Conservation (phyloP, 2,797 vertebrate genomes). For the Lutjanus argentimaculatus region DNA sequence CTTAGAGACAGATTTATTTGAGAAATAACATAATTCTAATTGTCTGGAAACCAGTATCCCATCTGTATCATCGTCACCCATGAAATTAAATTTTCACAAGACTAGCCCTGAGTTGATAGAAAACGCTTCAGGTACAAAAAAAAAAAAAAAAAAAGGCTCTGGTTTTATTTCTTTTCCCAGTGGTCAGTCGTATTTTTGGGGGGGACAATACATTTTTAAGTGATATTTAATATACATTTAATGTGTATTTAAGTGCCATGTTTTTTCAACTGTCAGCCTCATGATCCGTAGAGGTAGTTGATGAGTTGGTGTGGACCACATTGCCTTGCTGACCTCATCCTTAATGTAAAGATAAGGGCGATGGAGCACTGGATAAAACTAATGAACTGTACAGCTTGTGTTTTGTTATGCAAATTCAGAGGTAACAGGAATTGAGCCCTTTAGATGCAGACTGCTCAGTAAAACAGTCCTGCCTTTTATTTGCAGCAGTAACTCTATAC, state of each 20-base stretch:
- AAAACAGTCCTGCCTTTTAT: conserved; percentile 3
- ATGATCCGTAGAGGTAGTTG: not conserved
- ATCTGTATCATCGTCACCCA: conserved; percentile 68
- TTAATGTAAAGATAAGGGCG: not conserved
- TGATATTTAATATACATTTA: conserved; percentile 2
- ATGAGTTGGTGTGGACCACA: not conserved
- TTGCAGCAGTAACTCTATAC: conserved; percentile 16
- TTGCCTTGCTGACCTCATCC: not conserved
- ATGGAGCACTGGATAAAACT: conserved; percentile 4
- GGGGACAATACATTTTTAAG: not conserved
- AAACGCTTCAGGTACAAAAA: conserved; percentile 61
- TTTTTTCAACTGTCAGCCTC: conserved; percentile 4
- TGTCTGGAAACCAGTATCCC: conserved; percentile 64
- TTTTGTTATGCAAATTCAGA: conserved; percentile 7
- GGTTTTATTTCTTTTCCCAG: conserved; percentile 30
- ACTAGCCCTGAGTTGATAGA: conserved; percentile 62
- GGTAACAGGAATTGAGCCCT: conserved; percentile 8
- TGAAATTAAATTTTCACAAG: conserved; percentile 81
- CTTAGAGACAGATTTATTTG: conserved; percentile 49
- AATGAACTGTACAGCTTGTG: conserved; percentile 8
- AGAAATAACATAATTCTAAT: conserved; percentile 61
- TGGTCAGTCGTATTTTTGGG: conserved; percentile 26
- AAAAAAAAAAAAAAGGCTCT: not conserved
- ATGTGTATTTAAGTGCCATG: conserved; percentile 3
- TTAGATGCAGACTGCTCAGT: conserved; percentile 7